These are phyloP conservation scores for Drosophila trapezifrons DNA, from an alignment of 1,140 invertebrate species.

Conservation along the genomic window DNA sequence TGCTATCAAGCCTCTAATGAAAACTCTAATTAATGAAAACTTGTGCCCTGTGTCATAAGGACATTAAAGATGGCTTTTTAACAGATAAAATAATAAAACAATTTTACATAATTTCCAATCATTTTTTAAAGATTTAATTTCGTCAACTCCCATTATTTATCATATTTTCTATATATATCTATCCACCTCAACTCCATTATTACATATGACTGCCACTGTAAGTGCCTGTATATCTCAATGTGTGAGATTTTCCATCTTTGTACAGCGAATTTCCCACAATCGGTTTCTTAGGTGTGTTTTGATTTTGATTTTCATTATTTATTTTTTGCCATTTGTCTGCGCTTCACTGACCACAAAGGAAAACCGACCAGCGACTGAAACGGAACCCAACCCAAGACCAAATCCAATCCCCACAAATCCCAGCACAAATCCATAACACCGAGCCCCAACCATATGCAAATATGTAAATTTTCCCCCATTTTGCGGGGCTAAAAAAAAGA, in stretches of 20 bases:
- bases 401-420: conserved; percentile 24
- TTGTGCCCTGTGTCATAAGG: too few relatives aligned
- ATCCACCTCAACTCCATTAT: background rate
- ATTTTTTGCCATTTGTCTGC: conserved; percentile 60
- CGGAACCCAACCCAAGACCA: conserved; percentile 25
- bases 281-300: conserved; percentile 51
- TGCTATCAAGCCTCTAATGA: too few relatives aligned
- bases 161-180: too few relatives aligned
- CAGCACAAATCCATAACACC: conserved; percentile 45
- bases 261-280: conserved; percentile 72
- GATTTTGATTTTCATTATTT: conserved; percentile 25
- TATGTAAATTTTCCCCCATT: conserved; percentile 66
- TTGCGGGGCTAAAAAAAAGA: conserved; percentile 44
- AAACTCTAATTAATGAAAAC: too few relatives aligned
- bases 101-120: too few relatives aligned
- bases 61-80: too few relatives aligned
- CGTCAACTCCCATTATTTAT: too few relatives aligned
- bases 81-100: too few relatives aligned
- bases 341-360: conserved; percentile 74
- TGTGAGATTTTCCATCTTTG: conserved; percentile 36
- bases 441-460: conserved; percentile 41
- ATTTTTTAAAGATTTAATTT: background rate
- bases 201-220: conserved; percentile 32
- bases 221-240: conserved; percentile 16
- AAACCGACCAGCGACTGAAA: conserved; percentile 33